Percentiles rank a stretch among this genome's conserved stretches.
Conservation (phyloP, 2,113 vertebrate genomes). For the Dipodomys ordii region DNA sequence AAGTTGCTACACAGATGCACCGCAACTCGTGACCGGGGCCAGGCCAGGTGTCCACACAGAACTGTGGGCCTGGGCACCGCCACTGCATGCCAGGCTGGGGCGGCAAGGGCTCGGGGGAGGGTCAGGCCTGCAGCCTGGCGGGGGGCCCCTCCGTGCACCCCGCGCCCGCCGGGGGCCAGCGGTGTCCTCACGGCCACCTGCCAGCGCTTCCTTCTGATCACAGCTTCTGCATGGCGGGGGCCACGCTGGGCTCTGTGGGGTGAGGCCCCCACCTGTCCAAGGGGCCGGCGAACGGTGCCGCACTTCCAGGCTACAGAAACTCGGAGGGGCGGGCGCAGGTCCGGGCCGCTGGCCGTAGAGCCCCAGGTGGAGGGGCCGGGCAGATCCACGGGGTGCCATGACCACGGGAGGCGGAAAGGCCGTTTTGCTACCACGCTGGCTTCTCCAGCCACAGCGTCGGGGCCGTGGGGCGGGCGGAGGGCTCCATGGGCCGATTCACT, state of each 20-base stretch:
- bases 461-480: not conserved
- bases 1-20: conserved; percentile 47
- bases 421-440: not conserved
- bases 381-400: not conserved
- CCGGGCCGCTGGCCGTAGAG: fast-evolving
- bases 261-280: not conserved
- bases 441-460: fast-evolving
- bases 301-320: not conserved
- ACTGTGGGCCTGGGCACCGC: not conserved
- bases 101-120: too few relatives aligned
- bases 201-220: not conserved
- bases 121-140: not conserved
- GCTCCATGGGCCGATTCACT: fast-evolving
- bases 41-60: not conserved
- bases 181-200: not conserved
- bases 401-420: fast-evolving
- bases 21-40: conserved; percentile 79
- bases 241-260: not conserved
- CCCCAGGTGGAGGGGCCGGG: not conserved
- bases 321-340: not conserved
- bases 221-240: not conserved
- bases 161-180: not conserved
- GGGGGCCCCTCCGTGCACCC: not conserved
- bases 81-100: not conserved
- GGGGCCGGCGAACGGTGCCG: not conserved